phyloP scores from a whole-genome alignment of 2,888 invertebrate species.

The Hyppa rectilinea region DNA sequence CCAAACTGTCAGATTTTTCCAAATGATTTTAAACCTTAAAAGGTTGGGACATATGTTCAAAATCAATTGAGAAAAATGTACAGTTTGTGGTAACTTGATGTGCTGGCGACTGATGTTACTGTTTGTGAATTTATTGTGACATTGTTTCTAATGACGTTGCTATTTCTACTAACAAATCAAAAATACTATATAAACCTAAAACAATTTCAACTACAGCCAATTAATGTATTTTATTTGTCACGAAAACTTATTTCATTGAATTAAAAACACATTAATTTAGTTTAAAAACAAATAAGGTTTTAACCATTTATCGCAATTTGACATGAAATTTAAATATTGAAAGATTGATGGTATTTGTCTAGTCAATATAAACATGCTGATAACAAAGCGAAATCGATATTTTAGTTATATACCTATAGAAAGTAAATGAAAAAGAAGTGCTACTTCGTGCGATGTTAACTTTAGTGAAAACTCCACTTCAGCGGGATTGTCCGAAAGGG shows the following conservation, averaged over 20 bases:
- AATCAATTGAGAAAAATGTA: too few relatives aligned
- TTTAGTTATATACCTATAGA: background rate
- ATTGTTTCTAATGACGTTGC: background rate
- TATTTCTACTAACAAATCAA: too few relatives aligned
- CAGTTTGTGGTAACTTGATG: too few relatives aligned
- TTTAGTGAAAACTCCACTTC: background rate
- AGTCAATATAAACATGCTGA: conserved; percentile 13
- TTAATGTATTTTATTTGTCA: background rate
- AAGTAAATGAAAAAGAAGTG: background rate
- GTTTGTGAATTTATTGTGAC: too few relatives aligned
- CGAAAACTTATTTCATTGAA: background rate
- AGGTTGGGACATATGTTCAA: too few relatives aligned
- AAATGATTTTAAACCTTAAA: too few relatives aligned
- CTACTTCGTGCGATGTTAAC: background rate
- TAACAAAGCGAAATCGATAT: conserved; percentile 7
- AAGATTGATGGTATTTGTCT: conserved; percentile 21
- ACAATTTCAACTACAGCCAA: too few relatives aligned
- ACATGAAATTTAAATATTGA: background rate
- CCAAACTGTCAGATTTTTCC: too few relatives aligned
- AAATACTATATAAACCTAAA: too few relatives aligned
- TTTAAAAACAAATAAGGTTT: conserved; percentile 15
- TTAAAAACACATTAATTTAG: conserved; percentile 19
- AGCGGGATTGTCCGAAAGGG: too few relatives aligned
- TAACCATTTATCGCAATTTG: conserved; percentile 25
- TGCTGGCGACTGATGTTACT: too few relatives aligned